A percentile compares a stretch with the other conserved stretches of the same genome.
These are phyloP conservation scores for Arctia plantaginis DNA, from an alignment of 2,888 invertebrate genomes.

Conservation along the genomic window DNA sequence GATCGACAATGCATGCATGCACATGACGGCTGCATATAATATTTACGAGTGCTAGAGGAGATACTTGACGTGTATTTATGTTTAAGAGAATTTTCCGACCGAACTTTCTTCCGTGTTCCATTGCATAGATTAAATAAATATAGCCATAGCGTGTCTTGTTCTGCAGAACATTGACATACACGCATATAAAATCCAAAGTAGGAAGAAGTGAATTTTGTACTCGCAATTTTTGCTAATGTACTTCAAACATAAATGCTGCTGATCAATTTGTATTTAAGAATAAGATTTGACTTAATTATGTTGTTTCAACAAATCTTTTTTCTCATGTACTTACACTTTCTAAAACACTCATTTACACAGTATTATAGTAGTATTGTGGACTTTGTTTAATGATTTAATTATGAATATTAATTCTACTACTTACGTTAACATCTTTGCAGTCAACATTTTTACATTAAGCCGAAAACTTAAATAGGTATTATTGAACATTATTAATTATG, in stretches of 20 bases:
- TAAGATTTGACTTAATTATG: neutral
- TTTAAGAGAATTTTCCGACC: slow-evolving; percentile 34
- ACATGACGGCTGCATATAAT: slow-evolving; percentile 43
- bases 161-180: neutral
- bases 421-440: no score
- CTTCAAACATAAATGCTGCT: neutral
- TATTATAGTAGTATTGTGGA: neutral
- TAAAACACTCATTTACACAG: no score
- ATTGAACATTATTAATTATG: neutral
- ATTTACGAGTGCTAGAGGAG: slow-evolving; percentile 39
- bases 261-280: neutral
- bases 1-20: slow-evolving; percentile 50
- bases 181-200: neutral
- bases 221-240: neutral
- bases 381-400: neutral
- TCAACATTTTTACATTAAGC: no score
- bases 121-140: neutral
- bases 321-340: neutral
- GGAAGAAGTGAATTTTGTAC: neutral
- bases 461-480: neutral
- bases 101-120: slow-evolving; percentile 10
- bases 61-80: slow-evolving; percentile 20
- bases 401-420: no score
- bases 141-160: neutral
- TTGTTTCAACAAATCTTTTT: neutral